Percentiles rank a stretch among this genome's conserved stretches.
These are phyloP conservation scores for Xanthorhoe designata DNA, from an alignment of 2,888 invertebrate genomes.

Conservation along the genomic window DNA sequence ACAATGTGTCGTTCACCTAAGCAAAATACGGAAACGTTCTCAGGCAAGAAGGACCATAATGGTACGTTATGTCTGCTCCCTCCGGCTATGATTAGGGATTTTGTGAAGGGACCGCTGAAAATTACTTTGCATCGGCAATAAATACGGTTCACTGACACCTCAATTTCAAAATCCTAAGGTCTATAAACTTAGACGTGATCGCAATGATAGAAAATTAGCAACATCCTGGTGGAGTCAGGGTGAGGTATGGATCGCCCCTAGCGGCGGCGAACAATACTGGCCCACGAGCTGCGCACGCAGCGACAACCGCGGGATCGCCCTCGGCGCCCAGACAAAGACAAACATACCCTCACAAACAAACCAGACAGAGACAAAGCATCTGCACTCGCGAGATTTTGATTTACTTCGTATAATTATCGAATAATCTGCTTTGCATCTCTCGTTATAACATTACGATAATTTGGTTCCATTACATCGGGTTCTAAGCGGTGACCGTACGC, in stretches of 20 bases:
- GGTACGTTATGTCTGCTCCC: conserved; percentile 45
- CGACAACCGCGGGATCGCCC: conserved; percentile 63
- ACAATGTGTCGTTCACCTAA: conserved; percentile 26
- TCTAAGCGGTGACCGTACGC: conserved; percentile 83
- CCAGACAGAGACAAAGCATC: conserved; percentile 58
- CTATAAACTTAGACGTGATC: conserved; percentile 79
- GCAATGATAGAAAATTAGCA: conserved; percentile 85
- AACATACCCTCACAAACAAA: conserved; percentile 46
- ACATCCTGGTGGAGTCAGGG: conserved; percentile 80
- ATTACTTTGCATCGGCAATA: conserved; percentile 65
- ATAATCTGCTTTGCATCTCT: conserved; percentile 85
- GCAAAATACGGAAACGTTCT: conserved; percentile 32
- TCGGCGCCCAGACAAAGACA: conserved; percentile 62
- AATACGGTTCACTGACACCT: conserved; percentile 79
- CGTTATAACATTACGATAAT: conserved; percentile 84
- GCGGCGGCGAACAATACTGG: conserved; percentile 71
- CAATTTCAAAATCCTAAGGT: conserved; percentile 78
- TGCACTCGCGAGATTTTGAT: conserved; percentile 77
- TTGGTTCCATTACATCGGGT: conserved; percentile 80
- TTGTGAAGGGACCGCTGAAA: conserved; percentile 58
- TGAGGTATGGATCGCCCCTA: conserved; percentile 79
- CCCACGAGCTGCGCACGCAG: conserved; percentile 63
- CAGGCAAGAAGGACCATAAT: conserved; percentile 37
- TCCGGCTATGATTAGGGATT: conserved; percentile 66
- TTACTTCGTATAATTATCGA: conserved; percentile 83